Evolutionary conservation across 2,888 invertebrate species (phyloP).

Genomic region (Cheilosia urbana): DNA sequence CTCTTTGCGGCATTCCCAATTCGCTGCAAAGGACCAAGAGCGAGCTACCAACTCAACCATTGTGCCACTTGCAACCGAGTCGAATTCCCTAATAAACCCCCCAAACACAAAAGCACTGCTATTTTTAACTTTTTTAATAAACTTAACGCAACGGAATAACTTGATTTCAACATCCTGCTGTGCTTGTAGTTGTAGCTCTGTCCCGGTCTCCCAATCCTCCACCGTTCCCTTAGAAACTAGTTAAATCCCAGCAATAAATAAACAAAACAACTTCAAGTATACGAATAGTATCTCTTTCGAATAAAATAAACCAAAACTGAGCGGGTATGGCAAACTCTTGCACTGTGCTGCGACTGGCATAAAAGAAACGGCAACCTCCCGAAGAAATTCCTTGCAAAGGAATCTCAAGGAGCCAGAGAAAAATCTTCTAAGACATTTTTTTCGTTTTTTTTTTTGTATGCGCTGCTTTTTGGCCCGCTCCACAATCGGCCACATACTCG

Average conservation of each 20-base stretch:
- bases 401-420: constrained; percentile 52
- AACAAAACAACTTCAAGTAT: constrained; percentile 46
- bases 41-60: neutral
- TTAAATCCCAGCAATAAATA: constrained; percentile 65
- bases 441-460: neutral
- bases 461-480: neutral
- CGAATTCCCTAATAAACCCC: constrained; percentile 26
- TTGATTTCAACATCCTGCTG: constrained; percentile 37
- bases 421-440: constrained; percentile 26
- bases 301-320: constrained; percentile 32
- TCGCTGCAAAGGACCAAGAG: neutral
- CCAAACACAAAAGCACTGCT: constrained; percentile 10
- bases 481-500: neutral
- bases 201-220: neutral
- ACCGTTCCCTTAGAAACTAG: constrained; percentile 31
- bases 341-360: constrained; percentile 3
- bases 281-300: constrained; percentile 27
- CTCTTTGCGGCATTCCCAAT: neutral
- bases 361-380: constrained; percentile 26
- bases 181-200: neutral
- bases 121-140: constrained; percentile 39
- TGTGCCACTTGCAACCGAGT: neutral
- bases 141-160: constrained; percentile 49
- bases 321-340: neutral
- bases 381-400: constrained; percentile 44